Evolutionary conservation across 2,888 invertebrate genomes (phyloP), one percentile per base, ranked within the genome.

Genomic region (Eupithecia tripunctaria): DNA sequence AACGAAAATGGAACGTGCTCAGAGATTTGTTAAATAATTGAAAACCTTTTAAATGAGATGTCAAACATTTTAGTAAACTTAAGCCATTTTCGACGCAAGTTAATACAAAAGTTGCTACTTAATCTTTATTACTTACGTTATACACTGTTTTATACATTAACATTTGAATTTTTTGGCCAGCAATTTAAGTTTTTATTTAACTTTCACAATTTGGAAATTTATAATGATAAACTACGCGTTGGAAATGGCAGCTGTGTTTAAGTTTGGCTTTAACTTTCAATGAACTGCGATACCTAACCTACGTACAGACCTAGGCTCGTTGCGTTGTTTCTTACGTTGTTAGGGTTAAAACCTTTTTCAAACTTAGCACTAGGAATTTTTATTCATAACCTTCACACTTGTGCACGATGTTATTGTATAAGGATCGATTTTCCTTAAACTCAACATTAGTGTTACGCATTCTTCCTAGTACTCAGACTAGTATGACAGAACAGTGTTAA

Each of bases 21-120:
- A 59, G 60, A 60, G 60, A 60, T 63, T 63, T n/a, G 63, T 21
- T 12, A 32, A 36, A 63, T 36, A 12, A 29, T 63, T 63, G 12
- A 36, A 63, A 36, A n/a, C 29, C 63, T 63, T 63, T 63, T 36
- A 43, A 65, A 65, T 41, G 6, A n/a, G 21, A 36, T n/a, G 29
- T 64, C 38, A 29, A 29, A 29, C 29, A 29, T 29, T 60, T 60
- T 60, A 29, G 8, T 36, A 63, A 63, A 63, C 63, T 63, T 63
- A 21, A 36, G 36, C 63, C 36, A 63, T 63, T 63, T 63, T 63
- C 36, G 5, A 21, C 29, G 12, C 21, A 63, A 29, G 29, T n/a
- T n/a, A 29, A 60, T 27, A 27, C 59, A 25, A 25, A 59, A 59
- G 6, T 59, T 27, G 27, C 12, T 59, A 59, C 25, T 59, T 62